These are phyloP conservation scores for Lucilia cuprina DNA, from an alignment of 1,140 invertebrate species.

Conservation along the genomic window DNA sequence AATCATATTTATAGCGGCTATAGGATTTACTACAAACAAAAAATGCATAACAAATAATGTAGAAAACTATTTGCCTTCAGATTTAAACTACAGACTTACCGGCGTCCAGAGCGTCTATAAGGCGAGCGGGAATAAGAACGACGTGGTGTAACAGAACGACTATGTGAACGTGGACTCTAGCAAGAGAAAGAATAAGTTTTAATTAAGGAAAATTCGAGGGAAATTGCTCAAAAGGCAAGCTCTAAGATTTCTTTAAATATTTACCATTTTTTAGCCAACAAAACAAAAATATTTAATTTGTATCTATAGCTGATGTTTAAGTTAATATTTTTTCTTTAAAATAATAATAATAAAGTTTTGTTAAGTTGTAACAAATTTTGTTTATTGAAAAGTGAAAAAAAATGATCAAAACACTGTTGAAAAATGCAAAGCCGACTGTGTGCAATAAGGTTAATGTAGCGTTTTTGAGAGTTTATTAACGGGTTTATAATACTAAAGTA, in stretches of 20 bases:
- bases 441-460: neutral
- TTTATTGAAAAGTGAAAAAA: neutral
- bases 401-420: neutral
- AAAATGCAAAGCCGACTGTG: neutral
- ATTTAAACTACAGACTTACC: neutral
- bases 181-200: neutral
- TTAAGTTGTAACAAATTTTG: neutral
- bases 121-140: constrained; percentile 36
- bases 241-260: neutral
- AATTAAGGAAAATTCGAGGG: too few relatives aligned
- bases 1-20: constrained; percentile 27
- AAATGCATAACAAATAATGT: neutral
- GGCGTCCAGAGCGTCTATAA: constrained; percentile 28
- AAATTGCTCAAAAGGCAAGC: too few relatives aligned
- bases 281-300: neutral
- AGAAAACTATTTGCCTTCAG: too few relatives aligned
- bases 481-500: too few relatives aligned
- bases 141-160: constrained; percentile 31
- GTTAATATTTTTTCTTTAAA: neutral
- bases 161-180: constrained; percentile 37
- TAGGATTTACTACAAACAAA: constrained; percentile 18
- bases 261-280: neutral
- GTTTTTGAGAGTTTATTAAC: too few relatives aligned
- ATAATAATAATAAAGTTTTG: neutral
- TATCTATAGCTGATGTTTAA: neutral